Conservation (phyloP, 2,113 vertebrate species). For the Equus quagga region DNA sequence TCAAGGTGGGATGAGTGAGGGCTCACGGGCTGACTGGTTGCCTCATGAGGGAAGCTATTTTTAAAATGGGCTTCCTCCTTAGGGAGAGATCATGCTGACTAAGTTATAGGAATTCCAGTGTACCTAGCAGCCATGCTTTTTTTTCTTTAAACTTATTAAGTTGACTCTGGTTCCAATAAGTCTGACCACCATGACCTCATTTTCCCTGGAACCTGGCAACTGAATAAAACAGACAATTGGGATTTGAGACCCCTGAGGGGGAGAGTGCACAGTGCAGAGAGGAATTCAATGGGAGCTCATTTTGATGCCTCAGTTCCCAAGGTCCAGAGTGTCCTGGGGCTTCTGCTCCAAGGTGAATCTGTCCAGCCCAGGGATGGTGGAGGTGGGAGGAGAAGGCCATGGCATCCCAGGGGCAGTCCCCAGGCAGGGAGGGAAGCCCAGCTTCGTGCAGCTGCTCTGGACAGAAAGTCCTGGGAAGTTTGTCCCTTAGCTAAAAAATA, state of each 20-base stretch:
- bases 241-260: background rate
- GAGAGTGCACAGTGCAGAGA: accelerated
- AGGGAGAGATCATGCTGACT: background rate
- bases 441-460: background rate
- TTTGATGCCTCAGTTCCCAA: background rate
- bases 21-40: accelerated
- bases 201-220: background rate
- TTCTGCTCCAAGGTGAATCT: background rate
- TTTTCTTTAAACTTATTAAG: background rate
- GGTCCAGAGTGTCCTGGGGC: background rate
- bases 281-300: background rate
- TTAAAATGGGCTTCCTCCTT: background rate
- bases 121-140: background rate
- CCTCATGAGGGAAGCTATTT: background rate
- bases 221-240: background rate
- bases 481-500: conserved; percentile 86
- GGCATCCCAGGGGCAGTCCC: too few species aligned
- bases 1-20: too few species aligned
- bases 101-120: accelerated
- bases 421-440: background rate
- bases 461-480: background rate
- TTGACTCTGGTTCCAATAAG: background rate
- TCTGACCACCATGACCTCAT: background rate
- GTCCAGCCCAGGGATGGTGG: background rate
- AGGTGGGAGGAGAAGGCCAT: background rate